Base-by-base conservation (phyloP, 2,797 vertebrate species). In the Morus bassanus region DNA sequence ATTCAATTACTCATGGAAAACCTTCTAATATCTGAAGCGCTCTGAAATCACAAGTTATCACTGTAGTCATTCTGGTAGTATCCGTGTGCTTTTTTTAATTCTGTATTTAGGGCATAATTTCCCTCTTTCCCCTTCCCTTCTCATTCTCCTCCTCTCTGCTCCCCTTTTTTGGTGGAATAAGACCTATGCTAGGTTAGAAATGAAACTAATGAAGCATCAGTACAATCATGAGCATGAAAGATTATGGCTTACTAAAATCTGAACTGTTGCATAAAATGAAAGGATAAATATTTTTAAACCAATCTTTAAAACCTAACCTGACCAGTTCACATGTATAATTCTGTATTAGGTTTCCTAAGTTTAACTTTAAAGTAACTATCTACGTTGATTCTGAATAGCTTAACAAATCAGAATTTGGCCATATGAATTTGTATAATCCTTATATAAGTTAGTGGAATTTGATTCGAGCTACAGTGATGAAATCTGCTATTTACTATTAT, bases 61-160 rank as follows among this genome's bases (percentile, higher is more conserved):
- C 30, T 60, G 7, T 51, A 83, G 9, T 43, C 10, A 68, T 73
- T n/a, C 24, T 79, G 25, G 27, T 46, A 13, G 59, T 75, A 14
- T 27, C 31, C 37, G 4, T 41, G 24, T 76, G 8, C 1, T 53
- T 86, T 50, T 60, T 61, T 3, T 3, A 59, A 23, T 61, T 80
- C 22, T 80, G 2, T 17, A 57, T 27, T 80, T 77, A 39, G 16
- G 11, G 46, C 12, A 8, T 35, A 88, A 69, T 45, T 59, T 54
- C 5, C 23, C 5, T 73, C 15, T 60, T 73, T 56, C 11, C 5
- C 17, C 10, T 83, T 64, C 17, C 7, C 10, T 72, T 88, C 64
- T 64, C 27, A 21, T 82, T 74, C 6, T 17, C 23, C 19, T 51
- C 27, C 43, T 2, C 10, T 86, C n/a, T 0, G 0, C 11, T 54